Evolutionary conservation across 1,140 invertebrate species (phyloP), one percentile per base, ranked within the genome.

Genomic region (Hormaphis cornu): DNA sequence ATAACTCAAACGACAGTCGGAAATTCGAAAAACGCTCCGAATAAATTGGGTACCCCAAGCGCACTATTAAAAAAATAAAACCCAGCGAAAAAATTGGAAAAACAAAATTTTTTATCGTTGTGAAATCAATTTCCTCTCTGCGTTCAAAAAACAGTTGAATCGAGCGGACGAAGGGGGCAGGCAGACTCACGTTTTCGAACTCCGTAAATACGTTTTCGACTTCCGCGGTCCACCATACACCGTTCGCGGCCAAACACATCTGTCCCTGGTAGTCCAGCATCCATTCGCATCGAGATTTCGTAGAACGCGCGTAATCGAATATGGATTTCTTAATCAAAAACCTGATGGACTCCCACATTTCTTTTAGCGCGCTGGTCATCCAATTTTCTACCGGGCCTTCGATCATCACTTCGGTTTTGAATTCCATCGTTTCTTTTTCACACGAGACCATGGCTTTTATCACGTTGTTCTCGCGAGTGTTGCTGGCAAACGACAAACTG

Each of bases 191-290:
- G 59, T 83, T 82, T 16, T 82, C 80, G 26, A 90, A 87, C 75
- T 89, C 87, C 1, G 79, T 76, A 75, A 95, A 95, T 0, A 91
- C 87, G 75, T 95, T 88, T 77, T 96, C 92, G 1, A 92, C 90
- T 80, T 95, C 91, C 22, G 88, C 90, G 0, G 92, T 95, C 91
- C 91, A 95, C 92, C 92, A 95, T 10, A 95, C 88, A 74, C 90
- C 87, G 81, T 92, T 92, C 0, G 87, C 87, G 0, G 87, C 88
- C 2, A 95, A 78, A 73, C 89, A 86, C 28, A 94, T 84, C 90
- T 94, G 93, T 46, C 91, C 92, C 77, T 89, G 88, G 79, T 88
- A 93, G 72, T 90, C 85, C 74, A 91, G 75, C 81, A 95, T 91
- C 92, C 92, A 95, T 56, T 91, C 83, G 7, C 85, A 85, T 75